A percentile compares a stretch with the other conserved stretches of the same genome.
Conservation (phyloP, 1,140 invertebrate genomes). For the Aphidius ervi region DNA sequence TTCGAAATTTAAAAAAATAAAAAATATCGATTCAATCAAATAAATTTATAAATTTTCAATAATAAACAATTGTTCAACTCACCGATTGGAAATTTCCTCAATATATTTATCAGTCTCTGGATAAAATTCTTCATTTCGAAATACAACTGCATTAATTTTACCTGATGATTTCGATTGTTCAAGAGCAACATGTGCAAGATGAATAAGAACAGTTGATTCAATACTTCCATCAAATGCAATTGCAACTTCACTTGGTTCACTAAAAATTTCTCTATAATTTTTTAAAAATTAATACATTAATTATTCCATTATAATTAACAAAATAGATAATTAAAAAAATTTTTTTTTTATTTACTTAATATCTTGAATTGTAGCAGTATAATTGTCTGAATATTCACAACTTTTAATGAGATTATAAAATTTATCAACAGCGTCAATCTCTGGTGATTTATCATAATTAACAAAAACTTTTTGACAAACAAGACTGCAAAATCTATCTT, state of each 20-base stretch:
- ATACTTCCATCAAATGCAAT: conserved; percentile 32
- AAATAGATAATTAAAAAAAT: conserved; percentile 24
- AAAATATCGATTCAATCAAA: too few relatives aligned
- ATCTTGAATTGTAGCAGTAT: background rate
- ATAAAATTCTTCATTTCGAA: conserved; percentile 10
- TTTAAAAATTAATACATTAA: background rate
- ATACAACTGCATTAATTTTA: conserved; percentile 22
- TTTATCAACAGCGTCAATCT: conserved; percentile 30
- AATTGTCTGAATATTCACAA: conserved; percentile 27
- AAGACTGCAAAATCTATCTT: conserved; percentile 45
- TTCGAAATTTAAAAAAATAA: too few relatives aligned
- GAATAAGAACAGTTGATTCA: conserved; percentile 32
- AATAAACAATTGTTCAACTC: background rate
- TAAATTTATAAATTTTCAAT: too few relatives aligned
- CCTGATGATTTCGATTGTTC: conserved; percentile 12
- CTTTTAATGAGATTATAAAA: conserved; percentile 31
- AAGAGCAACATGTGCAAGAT: conserved; percentile 30
- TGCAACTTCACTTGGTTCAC: conserved; percentile 27
- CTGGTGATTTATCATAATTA: conserved; percentile 32
- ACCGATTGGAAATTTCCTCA: conserved; percentile 26
- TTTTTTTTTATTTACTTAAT: background rate
- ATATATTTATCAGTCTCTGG: conserved; percentile 22
- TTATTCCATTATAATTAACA: conserved; percentile 16
- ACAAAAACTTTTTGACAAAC: conserved; percentile 36
- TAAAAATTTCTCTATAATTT: conserved; percentile 33